Base-by-base conservation (phyloP, 2,113 vertebrate genomes). In the Recurvirostra avosetta region DNA sequence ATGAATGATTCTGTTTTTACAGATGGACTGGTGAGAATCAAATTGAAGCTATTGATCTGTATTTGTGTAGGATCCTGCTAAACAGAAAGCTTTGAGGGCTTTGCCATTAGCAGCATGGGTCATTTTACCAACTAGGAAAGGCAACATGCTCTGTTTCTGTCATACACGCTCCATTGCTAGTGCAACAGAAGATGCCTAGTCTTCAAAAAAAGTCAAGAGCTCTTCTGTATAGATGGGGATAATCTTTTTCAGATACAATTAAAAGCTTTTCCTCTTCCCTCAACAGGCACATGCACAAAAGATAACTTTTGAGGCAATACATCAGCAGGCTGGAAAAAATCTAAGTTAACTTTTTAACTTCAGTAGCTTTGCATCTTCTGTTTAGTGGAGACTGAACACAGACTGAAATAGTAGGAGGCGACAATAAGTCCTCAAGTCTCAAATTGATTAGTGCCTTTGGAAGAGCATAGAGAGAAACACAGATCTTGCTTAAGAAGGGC, bases 21-120 rank as follows among this genome's bases (percentile, higher is more conserved):
- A 97, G 92, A 96, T 92, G 94, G 92, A 92, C 92, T 97, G 59
- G 92, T 90, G 90, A 92, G 88, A 97, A 96, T 95, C 74, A 94
- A 96, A 94, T 58, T 96, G 81, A 90, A 96, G 53, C 26, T 94
- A 96, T 94, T 96, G 93, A 96, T 96, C 92, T 93, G 88, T 92
- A 95, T 94, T 90, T 93, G 70, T 92, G 71, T 34, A 95, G 61
- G 49, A 94, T 94, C 75, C 36, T 83, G 78, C 85, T 92, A 90
- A 96, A 88, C 77, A 93, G 92, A 96, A 94, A 95, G 53, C 67
- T 88, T 80, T 88, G 90, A 80, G 78, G 87, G 70, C 66, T 85
- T 90, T 82, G 74, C 81, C 74, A 82, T 96, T 85, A 96, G 90
- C 85, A 93, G 62, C 50, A 20, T 58, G 71, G 94, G 85, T 96